A percentile compares a stretch with the other conserved stretches of the same genome.
Conservation (phyloP, 2,888 invertebrate genomes). For the Philhelius pedissequus region DNA sequence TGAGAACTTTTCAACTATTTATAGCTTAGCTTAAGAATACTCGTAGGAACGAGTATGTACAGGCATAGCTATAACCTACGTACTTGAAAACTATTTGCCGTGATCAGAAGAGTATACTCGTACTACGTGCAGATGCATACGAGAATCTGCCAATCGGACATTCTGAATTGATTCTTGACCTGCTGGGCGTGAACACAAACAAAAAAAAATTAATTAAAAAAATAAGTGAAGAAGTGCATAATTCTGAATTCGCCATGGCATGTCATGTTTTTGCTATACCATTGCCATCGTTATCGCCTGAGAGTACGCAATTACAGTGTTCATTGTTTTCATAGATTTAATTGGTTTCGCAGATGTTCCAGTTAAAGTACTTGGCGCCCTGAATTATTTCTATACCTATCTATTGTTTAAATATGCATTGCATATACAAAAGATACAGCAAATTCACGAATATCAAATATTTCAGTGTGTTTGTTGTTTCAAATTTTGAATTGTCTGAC, state of each 20-base stretch:
- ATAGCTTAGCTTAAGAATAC: constrained; percentile 3
- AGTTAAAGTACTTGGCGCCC: constrained; percentile 21
- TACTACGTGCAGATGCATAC: constrained; percentile 15
- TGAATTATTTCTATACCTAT: background rate
- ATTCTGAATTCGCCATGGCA: constrained; percentile 3
- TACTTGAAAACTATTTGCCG: constrained; percentile 18
- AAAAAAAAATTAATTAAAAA: constrained; percentile 5
- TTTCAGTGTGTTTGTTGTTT: constrained; percentile 18
- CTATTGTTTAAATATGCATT: constrained; percentile 37
- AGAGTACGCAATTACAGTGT: constrained; percentile 57
- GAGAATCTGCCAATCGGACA: constrained; percentile 22
- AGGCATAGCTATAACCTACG: too few species aligned
- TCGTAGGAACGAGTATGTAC: too few species aligned
- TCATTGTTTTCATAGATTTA: constrained; percentile 57
- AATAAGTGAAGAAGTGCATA: constrained; percentile 2
- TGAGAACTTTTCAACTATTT: constrained; percentile 13
- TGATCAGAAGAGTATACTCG: background rate
- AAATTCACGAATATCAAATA: background rate
- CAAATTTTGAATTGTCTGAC: constrained; percentile 27
- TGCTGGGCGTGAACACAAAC: constrained; percentile 19
- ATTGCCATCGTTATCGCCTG: constrained; percentile 45
- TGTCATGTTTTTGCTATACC: constrained; percentile 13
- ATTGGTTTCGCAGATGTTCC: constrained; percentile 47
- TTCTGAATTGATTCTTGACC: constrained; percentile 45
- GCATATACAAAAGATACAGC: background rate